phyloP scores from a whole-genome alignment of 2,113 vertebrate genomes.

The Oenanthe melanoleuca region DNA sequence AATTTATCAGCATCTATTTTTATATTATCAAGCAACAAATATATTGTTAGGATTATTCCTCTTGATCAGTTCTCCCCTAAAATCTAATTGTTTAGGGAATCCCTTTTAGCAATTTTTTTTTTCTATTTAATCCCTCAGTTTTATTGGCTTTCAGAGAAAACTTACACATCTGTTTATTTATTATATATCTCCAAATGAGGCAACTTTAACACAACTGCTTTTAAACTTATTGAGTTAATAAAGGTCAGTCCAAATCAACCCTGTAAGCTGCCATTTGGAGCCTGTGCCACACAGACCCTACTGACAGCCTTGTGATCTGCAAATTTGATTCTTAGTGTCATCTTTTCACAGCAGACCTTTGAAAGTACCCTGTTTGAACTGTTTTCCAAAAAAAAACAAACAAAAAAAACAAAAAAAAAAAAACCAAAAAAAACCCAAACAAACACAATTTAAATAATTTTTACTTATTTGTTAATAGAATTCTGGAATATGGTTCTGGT shows the following conservation, averaged over 20 bases:
- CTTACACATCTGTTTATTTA: neutral
- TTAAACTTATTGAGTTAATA: neutral
- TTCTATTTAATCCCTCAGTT: neutral
- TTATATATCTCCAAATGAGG: neutral
- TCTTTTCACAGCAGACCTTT: neutral
- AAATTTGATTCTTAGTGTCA: neutral
- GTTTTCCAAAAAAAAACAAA: too few relatives aligned
- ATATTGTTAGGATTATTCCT: neutral
- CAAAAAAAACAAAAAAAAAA: too few relatives aligned
- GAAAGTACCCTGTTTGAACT: neutral
- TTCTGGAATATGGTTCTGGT: neutral
- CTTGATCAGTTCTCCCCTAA: neutral
- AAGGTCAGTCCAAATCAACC: neutral
- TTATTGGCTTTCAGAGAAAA: neutral
- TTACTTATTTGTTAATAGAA: neutral
- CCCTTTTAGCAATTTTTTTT: neutral
- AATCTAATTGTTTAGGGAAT: neutral
- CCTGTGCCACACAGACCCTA: neutral
- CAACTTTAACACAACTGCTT: neutral
- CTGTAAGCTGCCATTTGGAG: neutral
- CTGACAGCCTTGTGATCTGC: neutral
- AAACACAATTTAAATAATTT: neutral
- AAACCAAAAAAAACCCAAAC: neutral
- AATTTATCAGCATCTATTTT: constrained; percentile 18
- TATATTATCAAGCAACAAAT: neutral